These are phyloP conservation scores for Ciconia maguari DNA, from an alignment of 2,113 vertebrate genomes.

Conservation along the genomic window DNA sequence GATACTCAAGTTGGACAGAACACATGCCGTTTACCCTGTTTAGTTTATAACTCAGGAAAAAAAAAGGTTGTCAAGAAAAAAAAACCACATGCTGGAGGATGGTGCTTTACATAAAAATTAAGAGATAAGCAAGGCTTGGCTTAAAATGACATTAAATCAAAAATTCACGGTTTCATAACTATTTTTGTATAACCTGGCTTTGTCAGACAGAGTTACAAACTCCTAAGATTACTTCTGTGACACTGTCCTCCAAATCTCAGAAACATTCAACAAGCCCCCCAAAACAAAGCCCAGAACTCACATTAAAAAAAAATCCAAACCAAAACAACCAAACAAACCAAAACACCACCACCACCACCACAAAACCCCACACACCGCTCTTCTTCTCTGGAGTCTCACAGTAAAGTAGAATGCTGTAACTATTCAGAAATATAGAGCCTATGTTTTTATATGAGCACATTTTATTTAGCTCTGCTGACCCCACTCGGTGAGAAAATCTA, in stretches of 20 bases:
- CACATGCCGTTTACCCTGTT: neutral
- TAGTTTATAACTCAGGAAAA: neutral
- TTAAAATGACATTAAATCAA: neutral
- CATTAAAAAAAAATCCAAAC: neutral
- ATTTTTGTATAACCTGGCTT: neutral
- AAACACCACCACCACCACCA: neutral
- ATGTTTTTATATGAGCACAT: neutral
- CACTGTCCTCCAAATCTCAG: neutral
- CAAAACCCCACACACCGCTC: neutral
- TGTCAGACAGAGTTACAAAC: neutral
- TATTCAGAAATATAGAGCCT: neutral
- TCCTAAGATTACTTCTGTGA: neutral
- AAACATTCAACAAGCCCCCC: neutral
- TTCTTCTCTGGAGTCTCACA: neutral
- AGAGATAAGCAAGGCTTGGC: neutral
- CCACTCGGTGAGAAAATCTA: neutral
- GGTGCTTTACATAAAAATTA: neutral
- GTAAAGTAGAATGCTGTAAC: neutral
- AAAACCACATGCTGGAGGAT: neutral
- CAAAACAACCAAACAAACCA: neutral
- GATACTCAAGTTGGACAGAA: neutral
- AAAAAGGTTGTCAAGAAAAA: neutral
- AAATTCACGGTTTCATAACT: neutral
- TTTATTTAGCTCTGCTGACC: neutral
- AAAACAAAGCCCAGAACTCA: neutral